Base-by-base conservation (phyloP, 2,888 invertebrate genomes). In the Drosophila setosimentum region DNA sequence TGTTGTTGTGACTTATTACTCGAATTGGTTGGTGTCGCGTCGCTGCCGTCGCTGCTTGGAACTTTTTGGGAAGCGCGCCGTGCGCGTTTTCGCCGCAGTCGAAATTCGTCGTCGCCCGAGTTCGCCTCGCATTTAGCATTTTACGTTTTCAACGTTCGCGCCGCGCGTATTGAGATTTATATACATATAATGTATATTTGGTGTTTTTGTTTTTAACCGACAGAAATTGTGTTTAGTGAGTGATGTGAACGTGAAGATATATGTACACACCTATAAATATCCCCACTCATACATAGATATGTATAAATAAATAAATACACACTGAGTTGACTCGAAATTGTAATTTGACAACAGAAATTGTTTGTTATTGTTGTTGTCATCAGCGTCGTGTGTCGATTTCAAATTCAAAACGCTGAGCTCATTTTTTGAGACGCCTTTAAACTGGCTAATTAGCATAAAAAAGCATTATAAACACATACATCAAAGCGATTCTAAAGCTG, bases 11-110 rank as follows among this genome's bases (percentile, higher is more conserved):
- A 66, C 77, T 77, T 70, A 68, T 76, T 78, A 62, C 74, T 71
- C 50, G 61, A 40, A 68, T 69, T 63, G 72, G 68, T 78, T 70
- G 68, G 40, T 70, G 58, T 33, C 40, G 18, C 48, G 75, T 35
- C 37, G 60, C 71, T 65, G 57, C 45, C 51, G 73, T 63, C 63
- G 73, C 66, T 49, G 67, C 54, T 73, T 71, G 70, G 53, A 76
- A 69, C 69, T 73, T 83, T 83, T 82, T 68, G 73, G 81, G 72
- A 60, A 67, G 64, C 45, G 70, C 64, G 76, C 62, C 60, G 55
- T 60, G 70, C 68, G 69, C 87, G 54, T 85, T 88, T 87, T 87
- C 87, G 90, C 89, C 90, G 87, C 87, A 87, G 88, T 87, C 77
- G 90, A 83, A 90, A 82, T 80, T 90, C 60, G 78, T 83, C 88